Conservation (phyloP, 1,140 invertebrate species). For the Macrobrachium rosenbergii region DNA sequence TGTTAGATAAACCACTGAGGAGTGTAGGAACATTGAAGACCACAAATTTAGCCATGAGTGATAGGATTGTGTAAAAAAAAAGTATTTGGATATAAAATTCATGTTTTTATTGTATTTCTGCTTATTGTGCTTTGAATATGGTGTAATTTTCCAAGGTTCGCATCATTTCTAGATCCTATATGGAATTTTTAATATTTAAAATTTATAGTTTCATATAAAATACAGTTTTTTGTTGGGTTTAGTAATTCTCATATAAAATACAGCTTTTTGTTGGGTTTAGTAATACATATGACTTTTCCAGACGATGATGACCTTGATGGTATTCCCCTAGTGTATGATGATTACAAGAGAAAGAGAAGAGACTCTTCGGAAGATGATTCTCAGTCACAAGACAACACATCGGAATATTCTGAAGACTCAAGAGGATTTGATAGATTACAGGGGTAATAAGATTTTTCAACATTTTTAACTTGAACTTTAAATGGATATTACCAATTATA, state of each 20-base stretch:
- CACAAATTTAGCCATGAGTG: background rate
- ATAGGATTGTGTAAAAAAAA: background rate
- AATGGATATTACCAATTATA: background rate
- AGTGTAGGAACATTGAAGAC: no score
- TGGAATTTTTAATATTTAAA: no score
- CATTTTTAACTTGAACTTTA: background rate
- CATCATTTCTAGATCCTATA: no score
- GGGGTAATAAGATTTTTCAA: conserved; percentile 41
- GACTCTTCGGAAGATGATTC: conserved; percentile 63
- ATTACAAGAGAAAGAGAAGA: conserved; percentile 60
- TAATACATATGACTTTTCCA: background rate
- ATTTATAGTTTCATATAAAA: no score
- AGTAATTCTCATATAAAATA: background rate
- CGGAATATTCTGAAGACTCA: conserved; percentile 64
- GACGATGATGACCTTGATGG: conserved; percentile 63
- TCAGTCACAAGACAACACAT: conserved; percentile 64
- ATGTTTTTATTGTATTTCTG: no score
- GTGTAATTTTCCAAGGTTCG: no score
- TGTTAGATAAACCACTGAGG: no score
- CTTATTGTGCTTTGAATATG: no score
- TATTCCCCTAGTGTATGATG: conserved; percentile 65
- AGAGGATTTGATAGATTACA: conserved; percentile 65
- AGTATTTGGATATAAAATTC: no score
- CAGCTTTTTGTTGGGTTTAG: background rate
- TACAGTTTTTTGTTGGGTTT: background rate